Base-by-base conservation (phyloP, 2,113 vertebrate genomes). In the Telmatochromis bifrenatus region DNA sequence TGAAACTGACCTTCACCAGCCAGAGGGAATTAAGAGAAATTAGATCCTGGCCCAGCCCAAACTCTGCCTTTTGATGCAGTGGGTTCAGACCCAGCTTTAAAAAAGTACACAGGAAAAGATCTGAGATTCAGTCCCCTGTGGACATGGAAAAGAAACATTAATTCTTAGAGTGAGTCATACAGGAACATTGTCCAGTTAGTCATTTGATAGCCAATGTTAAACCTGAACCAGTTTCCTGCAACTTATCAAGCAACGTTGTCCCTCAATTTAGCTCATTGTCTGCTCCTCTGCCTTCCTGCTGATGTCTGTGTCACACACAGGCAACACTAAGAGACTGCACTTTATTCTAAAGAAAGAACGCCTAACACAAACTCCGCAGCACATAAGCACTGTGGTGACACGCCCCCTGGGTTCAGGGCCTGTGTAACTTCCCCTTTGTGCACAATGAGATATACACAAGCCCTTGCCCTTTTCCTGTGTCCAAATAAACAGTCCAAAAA, bases 401-500 rank as follows among this genome's bases (percentile, higher is more conserved):
- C 90, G 80, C 88, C 84, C 35, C 56, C 84, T 60, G 77, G 75
- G 90, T 92, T 94, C 90, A 93, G 90, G 92, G 92, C 87, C 88
- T 85, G 85, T 87, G 90, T 31, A 80, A 92, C 90, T 79, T 92
- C 93, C 87, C 26, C 84, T 85, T 26, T 83, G 75, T 80, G 55
- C 81, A 86, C 28, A 89, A 79, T 90, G 87, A 89, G 89, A 95
- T 91, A 93, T 93, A 92, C 93, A 94, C 88, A 92, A 89, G 89
- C 91, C 94, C 90, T 94, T 93, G 89, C 93, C 94, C 95, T 95
- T 95, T 96, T 97, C 95, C 96, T 96, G 95, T 94, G 62, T 91
- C 93, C 93, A 94, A 94, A 96, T 95, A 96, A 96, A 96, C 95
- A 94, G 82, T 90, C 90, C 88, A 90, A 88, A 94, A 90, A 82